A percentile compares a stretch with the other conserved stretches of the same genome.
These are phyloP conservation scores for Antedon mediterranea DNA, from an alignment of 53 echinoderm and acorn worm species.

Conservation along the genomic window DNA sequence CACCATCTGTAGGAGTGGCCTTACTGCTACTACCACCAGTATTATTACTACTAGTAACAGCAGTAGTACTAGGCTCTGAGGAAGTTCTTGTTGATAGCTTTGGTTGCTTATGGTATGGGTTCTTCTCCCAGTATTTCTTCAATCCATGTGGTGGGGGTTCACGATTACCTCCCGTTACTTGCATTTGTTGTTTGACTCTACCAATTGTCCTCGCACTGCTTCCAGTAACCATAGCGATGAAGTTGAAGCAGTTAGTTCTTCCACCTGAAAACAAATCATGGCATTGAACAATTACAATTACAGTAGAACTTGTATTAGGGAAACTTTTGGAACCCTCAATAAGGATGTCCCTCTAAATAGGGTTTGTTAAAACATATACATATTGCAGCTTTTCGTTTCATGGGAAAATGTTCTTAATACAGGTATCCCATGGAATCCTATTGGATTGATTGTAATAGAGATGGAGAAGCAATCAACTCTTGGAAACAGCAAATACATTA, in stretches of 20 bases:
- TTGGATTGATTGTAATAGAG: too few relatives aligned
- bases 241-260: conserved; percentile 75
- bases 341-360: too few relatives aligned
- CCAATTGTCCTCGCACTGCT: conserved; percentile 83
- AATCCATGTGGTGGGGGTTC: conserved; percentile 94
- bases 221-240: conserved; percentile 89
- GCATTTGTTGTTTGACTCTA: conserved; percentile 84
- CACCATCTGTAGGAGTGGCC: not conserved
- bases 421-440: too few relatives aligned
- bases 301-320: too few relatives aligned
- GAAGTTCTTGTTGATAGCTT: not conserved
- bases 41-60: not conserved
- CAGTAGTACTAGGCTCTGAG: not conserved
- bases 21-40: too few relatives aligned
- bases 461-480: too few relatives aligned
- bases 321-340: too few relatives aligned
- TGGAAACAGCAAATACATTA: too few relatives aligned
- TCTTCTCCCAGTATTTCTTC: conserved; percentile 76
- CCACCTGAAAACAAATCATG: conserved; percentile 23
- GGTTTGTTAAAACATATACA: too few relatives aligned
- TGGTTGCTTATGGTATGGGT: conserved; percentile 24
- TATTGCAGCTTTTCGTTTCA: too few relatives aligned
- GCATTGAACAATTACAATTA: too few relatives aligned
- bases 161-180: conserved; percentile 68
- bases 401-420: too few relatives aligned